Evolutionary conservation across 2,797 vertebrate genomes (phyloP).

Genomic region (Danio kyathit): DNA sequence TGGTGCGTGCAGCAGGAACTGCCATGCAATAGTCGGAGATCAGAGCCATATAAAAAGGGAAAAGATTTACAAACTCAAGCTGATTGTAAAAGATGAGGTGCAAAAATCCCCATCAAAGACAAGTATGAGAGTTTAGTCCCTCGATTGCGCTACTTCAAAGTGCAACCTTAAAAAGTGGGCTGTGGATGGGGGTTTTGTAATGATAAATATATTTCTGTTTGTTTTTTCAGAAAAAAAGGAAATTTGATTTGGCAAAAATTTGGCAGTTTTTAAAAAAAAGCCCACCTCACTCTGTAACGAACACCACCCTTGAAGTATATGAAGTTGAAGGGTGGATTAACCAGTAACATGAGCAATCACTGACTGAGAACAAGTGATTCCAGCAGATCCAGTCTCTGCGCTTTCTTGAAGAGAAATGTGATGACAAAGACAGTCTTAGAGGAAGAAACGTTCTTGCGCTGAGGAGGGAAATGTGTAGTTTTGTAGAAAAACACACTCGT

Average conservation of each 20-base stretch:
- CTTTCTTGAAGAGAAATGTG: constrained; percentile 69
- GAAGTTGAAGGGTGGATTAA: constrained; percentile 24
- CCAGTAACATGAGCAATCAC: constrained; percentile 30
- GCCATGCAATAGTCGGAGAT: constrained; percentile 56
- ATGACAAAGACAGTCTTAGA: constrained; percentile 68
- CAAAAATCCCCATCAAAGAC: constrained; percentile 52
- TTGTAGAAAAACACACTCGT: constrained; percentile 72
- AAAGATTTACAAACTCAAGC: constrained; percentile 57
- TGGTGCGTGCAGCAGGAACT: constrained; percentile 59
- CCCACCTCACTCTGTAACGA: constrained; percentile 63
- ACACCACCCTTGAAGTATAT: constrained; percentile 21
- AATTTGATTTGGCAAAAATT: constrained; percentile 88
- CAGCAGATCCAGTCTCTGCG: constrained; percentile 64
- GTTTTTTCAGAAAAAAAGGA: constrained; percentile 63
- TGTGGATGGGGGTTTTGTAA: constrained; percentile 41
- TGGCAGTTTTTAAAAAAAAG: constrained; percentile 81
- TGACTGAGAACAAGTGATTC: constrained; percentile 58
- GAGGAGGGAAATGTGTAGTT: constrained; percentile 70
- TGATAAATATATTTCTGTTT: constrained; percentile 51
- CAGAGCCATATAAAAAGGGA: constrained; percentile 54
- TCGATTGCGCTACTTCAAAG: constrained; percentile 71
- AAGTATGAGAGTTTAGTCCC: constrained; percentile 62
- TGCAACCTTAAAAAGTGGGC: constrained; percentile 64
- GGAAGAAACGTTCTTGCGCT: constrained; percentile 65
- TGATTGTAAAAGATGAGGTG: constrained; percentile 45